These are phyloP conservation scores for Eugnorisma glareosa DNA, from an alignment of 2,888 invertebrate genomes.

Conservation along the genomic window DNA sequence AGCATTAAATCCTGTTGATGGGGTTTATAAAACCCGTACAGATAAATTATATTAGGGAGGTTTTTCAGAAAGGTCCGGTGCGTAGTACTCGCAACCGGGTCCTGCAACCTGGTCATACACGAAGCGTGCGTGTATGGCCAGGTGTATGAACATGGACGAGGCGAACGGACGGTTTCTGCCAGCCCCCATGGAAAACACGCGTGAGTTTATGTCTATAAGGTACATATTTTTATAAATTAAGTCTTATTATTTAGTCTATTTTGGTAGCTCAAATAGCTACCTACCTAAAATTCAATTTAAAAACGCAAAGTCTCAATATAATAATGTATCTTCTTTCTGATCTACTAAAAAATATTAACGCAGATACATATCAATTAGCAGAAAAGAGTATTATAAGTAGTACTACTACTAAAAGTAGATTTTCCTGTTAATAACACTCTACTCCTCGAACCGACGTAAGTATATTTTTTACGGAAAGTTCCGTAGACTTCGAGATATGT, in stretches of 20 bases:
- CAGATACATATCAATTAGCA: slow-evolving; percentile 3
- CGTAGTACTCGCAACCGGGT: background rate
- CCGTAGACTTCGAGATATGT: background rate
- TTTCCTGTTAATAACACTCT: background rate
- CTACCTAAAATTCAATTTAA: background rate
- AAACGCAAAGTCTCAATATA: background rate
- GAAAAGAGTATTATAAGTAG: background rate
- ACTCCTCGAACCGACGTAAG: background rate
- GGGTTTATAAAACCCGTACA: background rate
- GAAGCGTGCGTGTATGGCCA: background rate
- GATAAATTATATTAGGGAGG: background rate
- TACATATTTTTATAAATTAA: background rate
- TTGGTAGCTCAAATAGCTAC: background rate
- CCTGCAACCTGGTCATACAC: too few relatives aligned
- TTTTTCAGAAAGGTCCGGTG: background rate
- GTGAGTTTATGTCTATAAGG: background rate
- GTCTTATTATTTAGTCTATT: background rate
- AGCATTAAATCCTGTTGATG: background rate
- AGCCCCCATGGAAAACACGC: background rate
- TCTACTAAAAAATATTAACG: background rate
- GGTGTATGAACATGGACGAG: background rate
- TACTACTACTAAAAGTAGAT: background rate
- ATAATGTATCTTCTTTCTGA: background rate
- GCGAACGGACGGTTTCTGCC: background rate
- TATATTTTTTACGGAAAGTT: background rate